A percentile compares a stretch with the other conserved stretches of the same genome.
phyloP scores from a whole-genome alignment of 2,888 invertebrate genomes.

The Abscondita cerata region DNA sequence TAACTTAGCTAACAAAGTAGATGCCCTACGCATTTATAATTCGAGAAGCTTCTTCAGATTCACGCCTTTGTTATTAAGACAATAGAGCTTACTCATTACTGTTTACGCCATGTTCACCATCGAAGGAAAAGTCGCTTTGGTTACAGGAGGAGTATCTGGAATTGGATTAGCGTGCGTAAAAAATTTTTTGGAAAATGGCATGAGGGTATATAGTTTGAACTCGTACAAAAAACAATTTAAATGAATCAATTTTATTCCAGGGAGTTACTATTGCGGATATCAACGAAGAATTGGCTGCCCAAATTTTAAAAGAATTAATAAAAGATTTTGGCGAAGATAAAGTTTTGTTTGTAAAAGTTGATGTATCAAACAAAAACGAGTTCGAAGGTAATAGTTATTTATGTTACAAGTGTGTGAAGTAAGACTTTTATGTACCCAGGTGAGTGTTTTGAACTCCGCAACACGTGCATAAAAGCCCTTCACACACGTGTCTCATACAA shows the following conservation, averaged over 20 bases:
- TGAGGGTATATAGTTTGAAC: not conserved
- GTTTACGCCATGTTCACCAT: not conserved
- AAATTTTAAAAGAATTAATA: not conserved
- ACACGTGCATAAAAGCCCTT: too few relatives aligned
- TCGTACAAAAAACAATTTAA: not conserved
- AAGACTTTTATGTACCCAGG: too few relatives aligned
- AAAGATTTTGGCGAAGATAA: not conserved
- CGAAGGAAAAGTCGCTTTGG: not conserved
- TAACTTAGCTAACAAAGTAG: too few relatives aligned
- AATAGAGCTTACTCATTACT: too few relatives aligned
- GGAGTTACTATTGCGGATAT: constrained; percentile 4
- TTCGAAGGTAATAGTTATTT: not conserved
- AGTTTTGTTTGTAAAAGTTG: not conserved
- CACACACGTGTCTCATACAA: too few relatives aligned
- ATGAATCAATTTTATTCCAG: not conserved
- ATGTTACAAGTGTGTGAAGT: too few relatives aligned
- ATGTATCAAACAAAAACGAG: not conserved
- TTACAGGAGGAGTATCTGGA: not conserved
- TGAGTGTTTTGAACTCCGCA: too few relatives aligned
- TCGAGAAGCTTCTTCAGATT: too few relatives aligned
- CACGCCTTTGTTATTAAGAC: too few relatives aligned
- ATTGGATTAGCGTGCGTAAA: not conserved
- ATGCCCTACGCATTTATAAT: too few relatives aligned
- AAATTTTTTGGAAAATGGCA: not conserved
- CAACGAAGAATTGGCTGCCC: not conserved